Evolutionary conservation across 2,888 invertebrate genomes (phyloP).

Genomic region (Eupithecia insigniata): DNA sequence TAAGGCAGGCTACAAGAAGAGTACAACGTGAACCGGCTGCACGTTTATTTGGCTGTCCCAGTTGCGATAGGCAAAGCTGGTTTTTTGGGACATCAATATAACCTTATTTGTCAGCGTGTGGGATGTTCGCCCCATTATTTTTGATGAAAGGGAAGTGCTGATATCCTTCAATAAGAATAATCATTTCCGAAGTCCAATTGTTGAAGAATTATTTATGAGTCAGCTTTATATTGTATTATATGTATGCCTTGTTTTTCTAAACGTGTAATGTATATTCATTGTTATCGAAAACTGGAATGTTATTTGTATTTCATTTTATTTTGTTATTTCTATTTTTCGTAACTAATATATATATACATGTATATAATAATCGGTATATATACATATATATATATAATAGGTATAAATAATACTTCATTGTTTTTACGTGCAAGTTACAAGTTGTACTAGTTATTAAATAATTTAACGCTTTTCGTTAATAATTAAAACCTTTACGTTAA

Average conservation of each 20-base stretch:
- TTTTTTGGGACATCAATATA: slow-evolving; percentile 42
- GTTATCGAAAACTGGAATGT: neutral
- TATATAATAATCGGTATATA: too few species aligned
- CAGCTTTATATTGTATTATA: too few species aligned
- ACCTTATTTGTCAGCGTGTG: slow-evolving; percentile 38
- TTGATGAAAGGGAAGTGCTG: slow-evolving; percentile 43
- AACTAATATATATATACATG: too few species aligned
- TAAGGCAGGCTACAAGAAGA: neutral
- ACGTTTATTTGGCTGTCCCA: neutral
- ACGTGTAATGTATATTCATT: neutral
- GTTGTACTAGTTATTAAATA: neutral
- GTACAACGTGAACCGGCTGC: slow-evolving; percentile 12
- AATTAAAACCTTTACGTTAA: neutral
- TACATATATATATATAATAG: too few species aligned
- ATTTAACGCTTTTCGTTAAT: too few species aligned
- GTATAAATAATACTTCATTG: too few species aligned
- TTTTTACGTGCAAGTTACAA: neutral
- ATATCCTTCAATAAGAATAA: slow-evolving; percentile 33
- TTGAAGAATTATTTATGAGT: slow-evolving; percentile 20
- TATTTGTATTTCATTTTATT: neutral
- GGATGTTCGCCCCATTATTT: slow-evolving; percentile 37
- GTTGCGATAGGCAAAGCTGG: slow-evolving; percentile 20
- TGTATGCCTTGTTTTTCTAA: slow-evolving; percentile 2
- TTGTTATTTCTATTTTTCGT: too few species aligned
- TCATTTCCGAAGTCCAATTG: slow-evolving; percentile 32